Conservation (phyloP, 2,888 invertebrate genomes). For the Drepana falcataria region DNA sequence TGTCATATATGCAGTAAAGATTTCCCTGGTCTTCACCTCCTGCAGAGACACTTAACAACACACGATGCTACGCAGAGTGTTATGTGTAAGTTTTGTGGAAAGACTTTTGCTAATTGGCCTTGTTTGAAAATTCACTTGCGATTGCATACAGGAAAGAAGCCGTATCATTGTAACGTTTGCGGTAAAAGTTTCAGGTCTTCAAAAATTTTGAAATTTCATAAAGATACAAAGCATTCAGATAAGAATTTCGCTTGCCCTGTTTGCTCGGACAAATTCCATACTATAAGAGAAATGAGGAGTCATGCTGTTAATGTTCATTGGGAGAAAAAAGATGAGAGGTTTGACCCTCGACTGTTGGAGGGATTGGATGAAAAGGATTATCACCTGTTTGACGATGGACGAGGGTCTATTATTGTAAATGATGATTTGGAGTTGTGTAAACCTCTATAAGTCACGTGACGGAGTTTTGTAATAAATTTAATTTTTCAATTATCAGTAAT, state of each 20-base stretch:
- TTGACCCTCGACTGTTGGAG: slow-evolving; percentile 4
- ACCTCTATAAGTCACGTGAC: background rate
- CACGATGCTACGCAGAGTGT: slow-evolving; percentile 9
- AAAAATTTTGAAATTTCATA: slow-evolving; percentile 8
- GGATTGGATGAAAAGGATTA: slow-evolving; percentile 2
- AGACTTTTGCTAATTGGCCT: slow-evolving; percentile 15
- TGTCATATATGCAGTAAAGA: slow-evolving; percentile 18
- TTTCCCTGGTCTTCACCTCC: slow-evolving; percentile 18
- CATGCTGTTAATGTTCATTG: slow-evolving; percentile 11
- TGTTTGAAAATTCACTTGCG: slow-evolving; percentile 20
- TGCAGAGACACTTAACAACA: slow-evolving; percentile 15
- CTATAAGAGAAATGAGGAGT: slow-evolving; percentile 8
- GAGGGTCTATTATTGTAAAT: background rate
- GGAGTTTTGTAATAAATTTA: no score
- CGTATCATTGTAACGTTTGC: slow-evolving; percentile 21
- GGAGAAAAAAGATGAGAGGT: slow-evolving; percentile 10
- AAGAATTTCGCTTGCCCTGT: background rate
- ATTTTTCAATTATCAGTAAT: no score
- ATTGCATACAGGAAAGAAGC: slow-evolving; percentile 14
- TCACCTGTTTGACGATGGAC: background rate
- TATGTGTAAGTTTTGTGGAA: slow-evolving; percentile 14
- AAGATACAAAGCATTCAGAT: background rate
- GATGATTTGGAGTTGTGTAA: background rate
- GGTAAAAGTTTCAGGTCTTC: slow-evolving; percentile 23
- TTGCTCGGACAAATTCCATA: background rate